phyloP scores from a whole-genome alignment of 2,113 vertebrate genomes.

The Calonectris borealis region DNA sequence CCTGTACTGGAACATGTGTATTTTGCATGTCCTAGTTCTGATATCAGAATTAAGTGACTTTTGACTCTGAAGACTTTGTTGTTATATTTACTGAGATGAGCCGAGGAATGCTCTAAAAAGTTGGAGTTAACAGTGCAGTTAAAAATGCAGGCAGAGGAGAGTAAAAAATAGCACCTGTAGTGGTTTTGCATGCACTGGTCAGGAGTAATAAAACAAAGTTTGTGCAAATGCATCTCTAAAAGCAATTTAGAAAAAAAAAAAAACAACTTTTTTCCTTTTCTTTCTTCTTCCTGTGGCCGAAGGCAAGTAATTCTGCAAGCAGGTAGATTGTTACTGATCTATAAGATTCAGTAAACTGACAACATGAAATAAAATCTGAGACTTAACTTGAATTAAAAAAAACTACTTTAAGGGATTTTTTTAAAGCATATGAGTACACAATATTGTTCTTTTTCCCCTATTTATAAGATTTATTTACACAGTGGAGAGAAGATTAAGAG shows the following conservation, averaged over 20 bases:
- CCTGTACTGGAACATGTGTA: neutral
- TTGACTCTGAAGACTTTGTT: neutral
- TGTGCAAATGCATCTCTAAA: neutral
- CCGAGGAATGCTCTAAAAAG: neutral
- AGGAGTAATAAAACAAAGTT: conserved; percentile 30
- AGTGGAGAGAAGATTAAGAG: neutral
- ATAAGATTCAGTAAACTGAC: neutral
- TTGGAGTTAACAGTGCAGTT: neutral
- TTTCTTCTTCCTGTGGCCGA: neutral
- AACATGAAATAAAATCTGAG: neutral
- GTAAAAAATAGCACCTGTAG: neutral
- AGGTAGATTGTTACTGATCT: neutral
- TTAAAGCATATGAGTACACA: neutral
- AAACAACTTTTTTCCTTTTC: fast-evolving
- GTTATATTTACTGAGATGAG: neutral
- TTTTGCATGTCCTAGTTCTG: conserved; percentile 22
- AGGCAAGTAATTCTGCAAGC: neutral
- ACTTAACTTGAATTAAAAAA: neutral
- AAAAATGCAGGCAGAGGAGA: neutral
- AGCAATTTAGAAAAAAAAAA: neutral
- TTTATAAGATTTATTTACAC: neutral
- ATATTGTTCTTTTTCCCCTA: neutral
- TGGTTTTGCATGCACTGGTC: conserved; percentile 38
- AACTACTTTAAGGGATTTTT: neutral
- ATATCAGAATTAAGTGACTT: neutral